Base-by-base conservation (phyloP, 92 coral and sea anemone species). In the Parazoanthus atlanticus region DNA sequence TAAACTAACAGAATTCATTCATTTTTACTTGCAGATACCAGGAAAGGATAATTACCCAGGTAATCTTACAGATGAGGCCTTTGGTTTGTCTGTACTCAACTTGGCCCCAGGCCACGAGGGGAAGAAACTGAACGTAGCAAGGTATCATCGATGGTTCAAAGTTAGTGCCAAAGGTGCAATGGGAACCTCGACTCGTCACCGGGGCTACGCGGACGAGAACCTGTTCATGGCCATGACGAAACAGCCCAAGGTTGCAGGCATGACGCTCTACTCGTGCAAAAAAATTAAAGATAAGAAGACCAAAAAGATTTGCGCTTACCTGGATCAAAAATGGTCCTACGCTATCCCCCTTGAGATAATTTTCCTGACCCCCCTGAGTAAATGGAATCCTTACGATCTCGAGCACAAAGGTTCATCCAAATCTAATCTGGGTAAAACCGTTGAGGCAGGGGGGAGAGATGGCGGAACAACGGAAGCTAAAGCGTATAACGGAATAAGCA, bases 331-430 rank as follows among this genome's bases (percentile, higher is more conserved):
- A 86, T 93, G 90, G 93, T 80, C 98, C 29, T 96, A 95, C 78
- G 99, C 99, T 58, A 88, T 96, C 54, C 99, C 99, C 1, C 92
- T 96, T 38, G 99, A 96, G 78, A 95, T 96, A 64, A 95, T 96
- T 67, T 96, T 86, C 73, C 38, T 96, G 91, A 96, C 99, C 8
- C 99, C 99, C 26, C 86, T 96, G 12, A 87, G 90, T 90, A 92
- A 88, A 46, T 96, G 99, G 99, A 96, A 96, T 43, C 99, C 99
- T 1, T 92, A 89, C 47, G 67, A 96, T 54, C 61, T 96, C 8
- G 88, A 95, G 77, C 91, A 90, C 91, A 96, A 96, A 80, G 99
- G 99, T 7, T 85, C 52, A 12, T 88, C 83, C 49, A 84, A 36
- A 6, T 34, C 78, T 29, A 31, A 85, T 1, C 43, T 74, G 75